Conservation (phyloP, 2,797 vertebrate species). For the Hydrolagus colliei region DNA sequence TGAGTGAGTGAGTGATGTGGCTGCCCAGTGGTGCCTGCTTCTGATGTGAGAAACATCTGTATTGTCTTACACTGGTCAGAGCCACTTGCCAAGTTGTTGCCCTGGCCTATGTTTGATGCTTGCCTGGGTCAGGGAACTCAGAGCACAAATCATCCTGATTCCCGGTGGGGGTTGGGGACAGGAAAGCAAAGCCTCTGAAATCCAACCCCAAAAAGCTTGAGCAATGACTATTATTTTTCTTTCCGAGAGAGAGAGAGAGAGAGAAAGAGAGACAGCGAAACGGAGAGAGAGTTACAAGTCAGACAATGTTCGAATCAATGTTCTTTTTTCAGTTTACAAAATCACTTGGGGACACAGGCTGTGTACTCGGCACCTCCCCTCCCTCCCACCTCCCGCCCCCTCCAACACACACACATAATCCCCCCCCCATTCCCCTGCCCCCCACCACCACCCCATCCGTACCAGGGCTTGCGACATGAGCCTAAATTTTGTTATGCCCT, state of each 20-base stretch:
- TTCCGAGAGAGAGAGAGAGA: conserved; percentile 61
- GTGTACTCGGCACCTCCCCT: conserved; percentile 37
- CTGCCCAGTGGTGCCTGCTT: conserved; percentile 38
- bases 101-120: conserved; percentile 76
- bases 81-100: conserved; percentile 77
- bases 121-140: conserved; percentile 78
- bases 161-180: conserved; percentile 55
- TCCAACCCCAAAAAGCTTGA: conserved; percentile 76
- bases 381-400: too few species aligned
- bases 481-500: conserved; percentile 44
- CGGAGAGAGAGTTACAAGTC: conserved; percentile 38
- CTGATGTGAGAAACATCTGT: conserved; percentile 85
- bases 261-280: conserved; percentile 53
- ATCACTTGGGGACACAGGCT: conserved; percentile 44
- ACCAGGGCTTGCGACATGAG: conserved; percentile 46
- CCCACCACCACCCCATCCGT: conserved; percentile 52
- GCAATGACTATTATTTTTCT: conserved; percentile 64
- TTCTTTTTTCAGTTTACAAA: conserved; percentile 48
- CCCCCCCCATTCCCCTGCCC: conserved; percentile 43
- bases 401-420: conserved; percentile 31
- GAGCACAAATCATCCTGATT: conserved; percentile 88
- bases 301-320: conserved; percentile 36
- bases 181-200: conserved; percentile 70
- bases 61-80: conserved; percentile 68
- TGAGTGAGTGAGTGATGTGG: too few species aligned